Evolutionary conservation across 1,140 invertebrate genomes (phyloP), one percentile per base, ranked within the genome.

Genomic region (Drosophila burlai): DNA sequence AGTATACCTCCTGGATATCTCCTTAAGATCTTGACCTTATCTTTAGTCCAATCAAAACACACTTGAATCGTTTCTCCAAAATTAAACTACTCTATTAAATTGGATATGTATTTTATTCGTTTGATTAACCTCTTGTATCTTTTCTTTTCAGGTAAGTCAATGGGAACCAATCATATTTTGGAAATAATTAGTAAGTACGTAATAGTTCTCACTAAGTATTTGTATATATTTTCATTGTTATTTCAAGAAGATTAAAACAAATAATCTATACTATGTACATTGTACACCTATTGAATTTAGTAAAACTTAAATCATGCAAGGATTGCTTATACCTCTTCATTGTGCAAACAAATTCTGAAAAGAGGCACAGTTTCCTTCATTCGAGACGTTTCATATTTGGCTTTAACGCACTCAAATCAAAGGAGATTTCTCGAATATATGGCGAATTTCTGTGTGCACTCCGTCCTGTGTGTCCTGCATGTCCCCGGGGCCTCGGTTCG

Each of bases 401-500:
- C 47, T 29, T 26, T 15, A 52, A 16, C 50, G 4, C 3, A 13
- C 6, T 34, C 8, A 54, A 54, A 36, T 36, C 31, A 36, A 54
- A 54, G 18, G 2, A 13, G 7, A 21, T 24, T 38, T 38, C 15
- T 34, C 34, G 3, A 38, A 38, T 36, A 36, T 24, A 10, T 36
- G 18, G 13, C 5, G 8, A 16, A 11, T 40, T 40, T 40, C 18
- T 24, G 21, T 38, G 34, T 15, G 18, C 8, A 24, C 31, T n/a
- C 16, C 24, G 26, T 50, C 26, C 29, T 52, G 29, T 18, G 34
- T 36, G 50, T 54, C 52, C 36, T 42, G 55, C 24, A n/a, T 58
- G 21, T 52, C 36, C 24, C 46, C 47, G 11, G 49, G 45, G 10
- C 2, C 21, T 6, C 36, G 49, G 49, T 73, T 83, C 62, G 73